phyloP scores from a whole-genome alignment of 2,888 invertebrate species.

The Yponomeuta malinellus region DNA sequence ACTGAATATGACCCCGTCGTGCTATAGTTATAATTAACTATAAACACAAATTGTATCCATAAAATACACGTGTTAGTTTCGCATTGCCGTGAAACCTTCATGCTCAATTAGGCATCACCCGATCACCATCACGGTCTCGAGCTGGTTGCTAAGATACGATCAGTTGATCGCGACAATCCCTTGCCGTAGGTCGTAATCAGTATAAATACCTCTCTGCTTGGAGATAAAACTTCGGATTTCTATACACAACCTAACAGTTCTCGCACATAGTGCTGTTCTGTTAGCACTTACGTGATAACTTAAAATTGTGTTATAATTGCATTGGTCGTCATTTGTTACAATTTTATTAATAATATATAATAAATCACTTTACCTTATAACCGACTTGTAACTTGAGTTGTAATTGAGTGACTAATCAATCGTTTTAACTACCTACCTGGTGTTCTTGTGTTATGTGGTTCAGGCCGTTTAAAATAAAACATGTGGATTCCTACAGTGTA shows the following conservation, averaged over 20 bases:
- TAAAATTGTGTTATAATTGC: neutral
- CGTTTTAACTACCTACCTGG: no score
- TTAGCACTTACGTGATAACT: no score
- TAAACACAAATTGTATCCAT: no score
- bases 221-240: no score
- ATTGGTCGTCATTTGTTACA: neutral
- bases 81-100: neutral
- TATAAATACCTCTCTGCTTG: no score
- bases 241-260: no score
- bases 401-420: constrained; percentile 10
- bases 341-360: no score
- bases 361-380: neutral
- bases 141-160: constrained; percentile 8
- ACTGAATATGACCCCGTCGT: no score
- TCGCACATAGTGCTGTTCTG: no score
- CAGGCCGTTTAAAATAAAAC: constrained; percentile 33
- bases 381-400: neutral
- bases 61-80: neutral
- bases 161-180: neutral
- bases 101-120: neutral
- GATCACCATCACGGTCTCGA: neutral
- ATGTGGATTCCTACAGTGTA: constrained; percentile 26
- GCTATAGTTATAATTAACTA: no score
- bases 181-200: neutral
- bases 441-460: constrained; percentile 35